Evolutionary conservation across 2,797 vertebrate genomes (phyloP).

Genomic region (Spheniscus humboldti): DNA sequence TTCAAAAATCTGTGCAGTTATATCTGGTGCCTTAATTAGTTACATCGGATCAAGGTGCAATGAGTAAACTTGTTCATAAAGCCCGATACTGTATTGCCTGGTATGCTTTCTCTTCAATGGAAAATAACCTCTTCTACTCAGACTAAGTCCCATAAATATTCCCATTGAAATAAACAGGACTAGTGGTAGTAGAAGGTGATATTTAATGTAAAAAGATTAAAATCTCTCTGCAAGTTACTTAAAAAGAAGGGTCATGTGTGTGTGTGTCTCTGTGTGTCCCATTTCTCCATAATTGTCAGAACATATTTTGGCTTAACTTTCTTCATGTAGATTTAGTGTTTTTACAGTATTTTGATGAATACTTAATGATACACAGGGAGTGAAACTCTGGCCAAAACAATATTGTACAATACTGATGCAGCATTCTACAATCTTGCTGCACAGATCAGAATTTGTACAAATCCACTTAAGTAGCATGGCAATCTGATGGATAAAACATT

Average conservation of each 20-base stretch:
- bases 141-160: background rate
- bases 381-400: background rate
- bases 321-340: background rate
- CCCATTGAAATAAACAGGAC: background rate
- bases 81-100: background rate
- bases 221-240: background rate
- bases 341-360: background rate
- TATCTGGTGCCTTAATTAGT: background rate
- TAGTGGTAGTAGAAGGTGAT: background rate
- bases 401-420: background rate
- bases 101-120: background rate
- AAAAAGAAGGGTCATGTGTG: background rate
- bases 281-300: background rate
- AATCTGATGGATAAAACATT: background rate
- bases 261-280: background rate
- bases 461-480: background rate
- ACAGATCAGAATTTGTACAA: background rate
- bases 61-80: background rate
- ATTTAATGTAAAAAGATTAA: background rate
- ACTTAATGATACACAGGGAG: background rate
- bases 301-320: background rate
- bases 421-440: background rate
- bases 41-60: background rate
- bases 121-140: background rate
- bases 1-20: background rate